Evolutionary conservation across 2,113 vertebrate species (phyloP).

Genomic region (Lepus americanus): DNA sequence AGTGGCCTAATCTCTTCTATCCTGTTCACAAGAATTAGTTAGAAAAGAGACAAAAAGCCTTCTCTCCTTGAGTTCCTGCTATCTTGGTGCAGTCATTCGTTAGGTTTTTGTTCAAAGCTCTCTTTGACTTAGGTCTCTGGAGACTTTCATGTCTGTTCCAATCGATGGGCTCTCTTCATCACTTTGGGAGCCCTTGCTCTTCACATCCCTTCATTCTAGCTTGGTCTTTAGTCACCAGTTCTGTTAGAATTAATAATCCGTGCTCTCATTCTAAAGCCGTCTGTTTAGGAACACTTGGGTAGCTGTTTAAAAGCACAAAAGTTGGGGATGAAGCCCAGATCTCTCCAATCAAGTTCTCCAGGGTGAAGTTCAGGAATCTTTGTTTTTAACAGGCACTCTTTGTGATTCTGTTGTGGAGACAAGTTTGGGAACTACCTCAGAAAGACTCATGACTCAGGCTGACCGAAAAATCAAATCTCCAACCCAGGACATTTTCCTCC

Average conservation of each 20-base stretch:
- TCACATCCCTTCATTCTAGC: background rate
- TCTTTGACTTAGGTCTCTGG: background rate
- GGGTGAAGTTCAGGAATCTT: constrained; percentile 58
- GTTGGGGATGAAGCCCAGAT: background rate
- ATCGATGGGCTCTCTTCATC: background rate
- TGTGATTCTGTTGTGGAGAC: constrained; percentile 58
- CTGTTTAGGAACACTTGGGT: background rate
- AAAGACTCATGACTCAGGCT: background rate
- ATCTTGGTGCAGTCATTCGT: background rate
- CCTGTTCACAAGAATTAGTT: background rate
- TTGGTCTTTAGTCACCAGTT: background rate
- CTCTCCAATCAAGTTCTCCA: constrained; percentile 22
- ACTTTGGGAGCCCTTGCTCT: background rate
- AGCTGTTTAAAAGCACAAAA: background rate
- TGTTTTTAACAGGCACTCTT: constrained; percentile 14
- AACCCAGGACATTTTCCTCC: background rate
- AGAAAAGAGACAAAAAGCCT: background rate
- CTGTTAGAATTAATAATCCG: constrained; percentile 23
- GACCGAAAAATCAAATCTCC: background rate
- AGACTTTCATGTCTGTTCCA: background rate
- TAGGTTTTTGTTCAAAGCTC: constrained; percentile 1
- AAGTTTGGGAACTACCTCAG: background rate
- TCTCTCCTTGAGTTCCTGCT: background rate
- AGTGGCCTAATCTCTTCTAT: background rate
- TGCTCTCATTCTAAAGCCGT: background rate